Evolutionary conservation across 2,797 vertebrate genomes (phyloP), one percentile per base, ranked within the genome.

Genomic region (Podarcis siculus): DNA sequence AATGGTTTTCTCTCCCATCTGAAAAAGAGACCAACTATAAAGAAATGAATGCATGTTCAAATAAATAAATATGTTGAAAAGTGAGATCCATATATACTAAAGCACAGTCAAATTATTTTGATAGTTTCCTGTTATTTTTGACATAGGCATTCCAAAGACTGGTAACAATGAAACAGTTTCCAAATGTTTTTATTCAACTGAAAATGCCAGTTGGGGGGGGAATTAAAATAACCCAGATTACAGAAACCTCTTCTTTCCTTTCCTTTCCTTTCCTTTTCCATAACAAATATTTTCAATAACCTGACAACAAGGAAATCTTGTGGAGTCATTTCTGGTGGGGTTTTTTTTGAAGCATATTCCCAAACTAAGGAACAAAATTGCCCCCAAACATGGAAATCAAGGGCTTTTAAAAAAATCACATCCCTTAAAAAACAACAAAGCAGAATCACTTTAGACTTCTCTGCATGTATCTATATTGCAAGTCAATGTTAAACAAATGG

Each of bases 311-410:
- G 64, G 17, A 27, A 94, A 94, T 90, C 89, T 93, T 94, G 13
- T 93, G 87, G 94, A 95, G 91, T 77, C 79, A 79, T 89, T 89
- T 84, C 86, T 89, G 64, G 92, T 92, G 49, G 49, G 13, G 7
- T 80, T 81, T 73, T 95, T 89, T 90, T 83, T 94, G 39, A 89
- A 91, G 86, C 90, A 93, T 71, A 89, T 92, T 87, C 85, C 91
- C 55, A 95, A 94, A 94, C 92, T 91, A 92, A 96, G 94, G 92
- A 92, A 66, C 91, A 92, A 95, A 95, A 91, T 92, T 82, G 87
- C 83, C 69, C 64, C 1, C 85, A 87, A 95, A 94, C 88, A 93
- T 87, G 88, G 92, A 90, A 91, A 90, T 94, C 86, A 90, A 73
- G 72, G 92, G 91, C 86, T 91, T 93, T 66, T 92, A 92, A 78